These are phyloP conservation scores for Chrysopa pallens DNA, from an alignment of 1,140 invertebrate genomes.

Conservation along the genomic window DNA sequence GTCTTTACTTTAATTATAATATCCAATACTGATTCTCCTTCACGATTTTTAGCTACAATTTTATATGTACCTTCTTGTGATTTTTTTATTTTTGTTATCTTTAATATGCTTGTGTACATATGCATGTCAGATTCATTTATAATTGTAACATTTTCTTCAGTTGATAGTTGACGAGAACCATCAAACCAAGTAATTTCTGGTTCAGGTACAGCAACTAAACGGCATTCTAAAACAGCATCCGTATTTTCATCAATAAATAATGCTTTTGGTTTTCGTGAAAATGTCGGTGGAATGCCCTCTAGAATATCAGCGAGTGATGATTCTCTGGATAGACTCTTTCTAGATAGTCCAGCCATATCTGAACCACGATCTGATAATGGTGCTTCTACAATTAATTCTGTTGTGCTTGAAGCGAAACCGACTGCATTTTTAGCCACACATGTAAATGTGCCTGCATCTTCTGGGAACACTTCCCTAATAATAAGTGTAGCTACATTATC, in stretches of 20 bases:
- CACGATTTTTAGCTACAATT: constrained; percentile 70
- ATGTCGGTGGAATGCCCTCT: constrained; percentile 85
- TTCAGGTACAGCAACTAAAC: constrained; percentile 75
- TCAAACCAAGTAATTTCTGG: constrained; percentile 74
- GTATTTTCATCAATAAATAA: constrained; percentile 65
- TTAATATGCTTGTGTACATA: constrained; percentile 68
- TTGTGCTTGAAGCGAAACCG: constrained; percentile 82
- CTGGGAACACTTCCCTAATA: constrained; percentile 89
- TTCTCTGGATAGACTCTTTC: constrained; percentile 69
- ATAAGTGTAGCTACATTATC: constrained; percentile 83
- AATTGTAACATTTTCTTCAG: constrained; percentile 46
- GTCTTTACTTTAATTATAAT: constrained; percentile 69
- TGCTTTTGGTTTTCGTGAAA: constrained; percentile 69
- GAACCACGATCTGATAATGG: constrained; percentile 77
- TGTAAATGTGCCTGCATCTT: constrained; percentile 92
- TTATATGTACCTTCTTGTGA: constrained; percentile 76
- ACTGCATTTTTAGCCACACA: constrained; percentile 90
- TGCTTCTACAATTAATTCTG: constrained; percentile 73
- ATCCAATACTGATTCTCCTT: constrained; percentile 70
- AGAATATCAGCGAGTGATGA: constrained; percentile 79
- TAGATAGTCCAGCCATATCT: constrained; percentile 52
- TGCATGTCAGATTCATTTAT: constrained; percentile 72
- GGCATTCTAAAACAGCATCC: constrained; percentile 64
- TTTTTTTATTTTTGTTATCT: constrained; percentile 58
- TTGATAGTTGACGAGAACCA: constrained; percentile 51